Evolutionary conservation across 2,888 invertebrate genomes (phyloP), one percentile per base, ranked within the genome.

Genomic region (Pterostichus madidus): DNA sequence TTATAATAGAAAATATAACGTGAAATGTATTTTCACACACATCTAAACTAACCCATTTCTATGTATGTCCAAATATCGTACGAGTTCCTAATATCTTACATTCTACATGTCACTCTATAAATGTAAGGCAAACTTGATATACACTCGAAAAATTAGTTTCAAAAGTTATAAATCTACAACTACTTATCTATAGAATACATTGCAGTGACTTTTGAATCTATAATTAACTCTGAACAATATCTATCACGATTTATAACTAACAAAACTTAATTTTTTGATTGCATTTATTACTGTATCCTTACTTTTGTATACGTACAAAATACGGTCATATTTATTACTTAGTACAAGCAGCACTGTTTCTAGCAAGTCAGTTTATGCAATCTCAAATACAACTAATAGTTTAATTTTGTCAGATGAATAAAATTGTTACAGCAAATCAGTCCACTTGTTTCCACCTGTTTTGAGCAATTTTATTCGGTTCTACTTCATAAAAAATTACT

Each of bases 71-170:
- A 68, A 49, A 80, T 35, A 31, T 68, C 80, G 31, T 78, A 78
- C 59, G 61, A 44, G 13, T 78, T 78, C 78, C 61, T 78, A 61
- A 78, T 53, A 78, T 59, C 78, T 78, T 78, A 78, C 44, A 61
- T 39, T 78, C 56, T 78, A 78, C 78, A 78, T 78, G 78, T 78
- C 78, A 78, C 78, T 78, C 78, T 78, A 78, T 78, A 61, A 61
- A 59, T 56, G 39, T 78, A 78, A 78, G 78, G 78, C 78, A 78
- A 61, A 61, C 56, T 75, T 75, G 31, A 71, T 64, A 35, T 35
- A 64, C 64, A 64, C 13, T 64, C 64, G 61, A 71, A 71, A 71
- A 71, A 71, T 32, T 64, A 64, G 64, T 64, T 64, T 64, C 13
- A 64, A 64, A 24, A 32, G 75, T 75, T 52, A 75, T 75, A 75